A percentile compares a stretch with the other conserved stretches of the same genome.
Conservation (phyloP, 2,888 invertebrate genomes). For the Congeria kusceri region DNA sequence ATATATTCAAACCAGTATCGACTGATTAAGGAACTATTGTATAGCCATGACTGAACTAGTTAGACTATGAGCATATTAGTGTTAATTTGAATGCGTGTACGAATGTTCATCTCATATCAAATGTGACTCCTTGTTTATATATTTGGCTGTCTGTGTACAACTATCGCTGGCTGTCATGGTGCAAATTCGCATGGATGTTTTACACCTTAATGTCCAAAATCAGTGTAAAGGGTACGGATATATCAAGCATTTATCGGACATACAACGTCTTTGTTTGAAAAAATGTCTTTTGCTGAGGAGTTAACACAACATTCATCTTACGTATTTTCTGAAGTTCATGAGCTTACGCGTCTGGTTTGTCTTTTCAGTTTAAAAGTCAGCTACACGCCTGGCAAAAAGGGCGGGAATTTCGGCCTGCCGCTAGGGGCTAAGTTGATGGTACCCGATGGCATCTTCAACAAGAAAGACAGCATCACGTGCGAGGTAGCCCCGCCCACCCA, state of each 20-base stretch:
- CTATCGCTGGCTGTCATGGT: not conserved
- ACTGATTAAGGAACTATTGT: no score
- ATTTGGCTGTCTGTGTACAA: no score
- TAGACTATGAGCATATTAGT: no score
- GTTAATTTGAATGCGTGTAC: no score
- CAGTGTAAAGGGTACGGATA: constrained; percentile 23
- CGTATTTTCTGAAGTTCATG: not conserved
- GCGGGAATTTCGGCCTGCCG: constrained; percentile 81
- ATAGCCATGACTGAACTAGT: no score
- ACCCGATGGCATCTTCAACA: constrained; percentile 75
- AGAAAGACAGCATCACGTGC: constrained; percentile 81
- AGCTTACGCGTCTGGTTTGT: not conserved
- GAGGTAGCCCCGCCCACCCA: constrained; percentile 75
- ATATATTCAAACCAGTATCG: no score
- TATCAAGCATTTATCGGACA: no score
- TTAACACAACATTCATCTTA: no score
- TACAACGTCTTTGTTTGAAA: no score
- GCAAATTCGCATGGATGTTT: constrained; percentile 30
- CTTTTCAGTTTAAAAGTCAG: constrained; percentile 72
- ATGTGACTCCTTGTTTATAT: no score
- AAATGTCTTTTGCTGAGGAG: no score
- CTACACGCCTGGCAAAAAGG: constrained; percentile 79
- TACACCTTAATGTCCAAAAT: constrained; percentile 23
- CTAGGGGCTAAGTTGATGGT: constrained; percentile 80
- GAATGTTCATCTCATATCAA: no score